Conservation (phyloP, 1,140 invertebrate genomes). For the Scaptomyza graminum region DNA sequence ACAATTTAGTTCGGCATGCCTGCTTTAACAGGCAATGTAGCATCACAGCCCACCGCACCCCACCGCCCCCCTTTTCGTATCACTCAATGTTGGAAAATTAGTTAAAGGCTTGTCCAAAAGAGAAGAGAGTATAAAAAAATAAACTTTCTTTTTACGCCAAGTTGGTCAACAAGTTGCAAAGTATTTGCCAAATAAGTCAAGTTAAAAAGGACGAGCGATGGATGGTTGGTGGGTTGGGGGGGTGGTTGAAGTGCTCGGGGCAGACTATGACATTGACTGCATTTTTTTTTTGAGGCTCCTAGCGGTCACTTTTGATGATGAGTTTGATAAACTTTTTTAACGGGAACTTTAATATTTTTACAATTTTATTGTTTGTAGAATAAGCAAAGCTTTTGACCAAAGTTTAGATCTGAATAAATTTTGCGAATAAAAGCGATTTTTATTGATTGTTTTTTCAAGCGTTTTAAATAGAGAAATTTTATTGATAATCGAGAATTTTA, state of each 20-base stretch:
- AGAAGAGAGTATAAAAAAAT: neutral
- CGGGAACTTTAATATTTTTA: neutral
- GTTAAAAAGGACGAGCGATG: slow-evolving; percentile 4
- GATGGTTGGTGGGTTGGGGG: neutral
- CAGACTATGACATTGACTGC: slow-evolving; percentile 21
- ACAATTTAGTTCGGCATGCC: slow-evolving; percentile 24
- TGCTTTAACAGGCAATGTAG: slow-evolving; percentile 68
- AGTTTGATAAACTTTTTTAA: slow-evolving; percentile 16
- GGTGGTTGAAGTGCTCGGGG: neutral
- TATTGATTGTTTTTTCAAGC: neutral
- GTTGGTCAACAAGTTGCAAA: slow-evolving; percentile 67
- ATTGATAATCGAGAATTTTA: slow-evolving; percentile 6
- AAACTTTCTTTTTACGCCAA: slow-evolving; percentile 53
- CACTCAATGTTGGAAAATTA: slow-evolving; percentile 77
- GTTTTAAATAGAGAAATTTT: slow-evolving; percentile 13
- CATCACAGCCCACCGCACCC: slow-evolving; percentile 1
- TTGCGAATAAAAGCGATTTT: no score
- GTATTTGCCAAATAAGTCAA: slow-evolving; percentile 56
- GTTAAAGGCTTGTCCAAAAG: slow-evolving; percentile 60
- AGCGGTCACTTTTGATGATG: slow-evolving; percentile 21
- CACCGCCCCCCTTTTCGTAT: slow-evolving; percentile 27
- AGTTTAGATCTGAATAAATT: no score
- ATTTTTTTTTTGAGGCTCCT: neutral
- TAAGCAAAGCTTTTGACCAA: no score
- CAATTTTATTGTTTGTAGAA: no score